Percentiles rank a stretch among this genome's conserved stretches.
These are phyloP conservation scores for Agriopis marginaria DNA, from an alignment of 2,888 invertebrate genomes.

Conservation along the genomic window DNA sequence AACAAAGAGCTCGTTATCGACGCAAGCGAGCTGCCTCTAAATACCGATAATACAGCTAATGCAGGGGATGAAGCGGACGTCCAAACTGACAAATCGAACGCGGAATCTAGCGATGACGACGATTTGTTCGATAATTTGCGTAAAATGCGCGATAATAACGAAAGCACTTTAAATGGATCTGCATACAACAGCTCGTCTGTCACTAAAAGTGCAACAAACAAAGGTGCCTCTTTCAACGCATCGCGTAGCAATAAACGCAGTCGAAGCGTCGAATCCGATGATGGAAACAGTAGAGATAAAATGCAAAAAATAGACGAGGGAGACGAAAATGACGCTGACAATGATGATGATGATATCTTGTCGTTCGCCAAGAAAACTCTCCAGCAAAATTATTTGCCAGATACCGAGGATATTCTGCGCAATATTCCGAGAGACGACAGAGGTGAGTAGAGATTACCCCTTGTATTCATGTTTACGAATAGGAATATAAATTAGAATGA, in stretches of 20 bases:
- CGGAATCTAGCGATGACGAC: constrained; percentile 73
- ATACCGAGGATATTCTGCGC: constrained; percentile 73
- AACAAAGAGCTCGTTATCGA: constrained; percentile 80
- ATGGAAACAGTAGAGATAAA: constrained; percentile 62
- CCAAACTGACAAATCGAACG: constrained; percentile 34
- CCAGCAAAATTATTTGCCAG: constrained; percentile 70
- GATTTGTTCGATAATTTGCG: constrained; percentile 77
- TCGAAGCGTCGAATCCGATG: constrained; percentile 69
- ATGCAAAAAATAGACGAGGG: constrained; percentile 73
- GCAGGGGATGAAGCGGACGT: constrained; percentile 25
- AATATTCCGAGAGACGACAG: constrained; percentile 60
- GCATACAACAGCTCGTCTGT: neutral
- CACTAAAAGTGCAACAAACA: constrained; percentile 8
- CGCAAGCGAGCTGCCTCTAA: constrained; percentile 30
- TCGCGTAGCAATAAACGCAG: constrained; percentile 64
- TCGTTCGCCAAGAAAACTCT: constrained; percentile 80
- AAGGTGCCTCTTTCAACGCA: constrained; percentile 25
- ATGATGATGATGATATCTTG: constrained; percentile 71
- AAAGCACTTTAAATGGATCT: constrained; percentile 32
- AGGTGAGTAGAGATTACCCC: constrained; percentile 59
- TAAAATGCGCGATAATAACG: constrained; percentile 64
- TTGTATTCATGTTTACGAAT: too few species aligned
- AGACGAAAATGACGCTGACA: constrained; percentile 52
- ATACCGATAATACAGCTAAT: constrained; percentile 30
- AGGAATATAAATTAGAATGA: too few species aligned